phyloP scores from a whole-genome alignment of 1,140 invertebrate species.

The Saxidomus purpurata region DNA sequence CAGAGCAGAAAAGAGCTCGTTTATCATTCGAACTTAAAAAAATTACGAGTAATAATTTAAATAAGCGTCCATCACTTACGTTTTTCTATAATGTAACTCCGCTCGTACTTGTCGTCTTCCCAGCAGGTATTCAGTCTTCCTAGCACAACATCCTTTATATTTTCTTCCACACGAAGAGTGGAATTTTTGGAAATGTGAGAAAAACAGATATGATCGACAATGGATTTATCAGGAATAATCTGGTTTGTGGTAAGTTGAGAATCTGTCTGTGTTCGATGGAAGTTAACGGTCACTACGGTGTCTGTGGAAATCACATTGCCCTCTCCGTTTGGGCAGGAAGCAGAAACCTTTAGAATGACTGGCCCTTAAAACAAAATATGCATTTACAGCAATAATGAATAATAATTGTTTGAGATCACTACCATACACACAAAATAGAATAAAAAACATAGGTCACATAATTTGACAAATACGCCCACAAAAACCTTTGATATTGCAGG shows the following conservation, averaged over 20 bases:
- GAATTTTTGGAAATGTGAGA: slow-evolving; percentile 20
- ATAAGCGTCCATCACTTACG: slow-evolving; percentile 49
- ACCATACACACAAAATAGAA: too few species aligned
- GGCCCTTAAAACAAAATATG: background rate
- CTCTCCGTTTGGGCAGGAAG: background rate
- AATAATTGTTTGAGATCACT: background rate
- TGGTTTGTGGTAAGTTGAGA: background rate
- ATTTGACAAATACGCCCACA: too few species aligned
- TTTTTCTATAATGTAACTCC: slow-evolving; percentile 35
- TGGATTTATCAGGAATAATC: background rate
- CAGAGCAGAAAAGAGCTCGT: too few species aligned
- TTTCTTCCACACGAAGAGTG: slow-evolving; percentile 39
- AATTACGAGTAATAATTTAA: too few species aligned
- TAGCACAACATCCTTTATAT: slow-evolving; percentile 22
- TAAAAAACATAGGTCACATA: too few species aligned
- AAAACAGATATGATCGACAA: slow-evolving; percentile 33
- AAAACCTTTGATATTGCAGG: too few species aligned
- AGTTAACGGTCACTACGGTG: background rate
- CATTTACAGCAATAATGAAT: background rate
- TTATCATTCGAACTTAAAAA: too few species aligned
- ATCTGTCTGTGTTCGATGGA: background rate
- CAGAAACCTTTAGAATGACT: background rate
- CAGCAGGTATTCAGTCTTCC: slow-evolving; percentile 36
- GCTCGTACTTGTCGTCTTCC: background rate
- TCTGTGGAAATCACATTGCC: background rate